Evolutionary conservation across 2,888 invertebrate species (phyloP).

Genomic region (Oscheius sp.): DNA sequence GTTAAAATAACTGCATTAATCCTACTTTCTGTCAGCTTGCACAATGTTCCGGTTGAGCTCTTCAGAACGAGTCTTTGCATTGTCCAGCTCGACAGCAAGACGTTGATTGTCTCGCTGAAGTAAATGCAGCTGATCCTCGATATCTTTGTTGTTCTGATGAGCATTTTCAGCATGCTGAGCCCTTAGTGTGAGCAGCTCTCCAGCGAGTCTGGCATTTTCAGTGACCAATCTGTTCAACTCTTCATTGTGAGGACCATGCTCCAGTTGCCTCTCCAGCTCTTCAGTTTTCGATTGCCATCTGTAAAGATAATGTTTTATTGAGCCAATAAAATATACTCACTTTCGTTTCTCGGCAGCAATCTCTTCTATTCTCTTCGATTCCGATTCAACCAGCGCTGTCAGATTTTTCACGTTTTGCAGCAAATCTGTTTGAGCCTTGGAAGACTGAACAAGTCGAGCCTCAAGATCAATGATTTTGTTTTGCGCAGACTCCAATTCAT

Average conservation of each 20-base stretch:
- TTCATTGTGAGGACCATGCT: constrained; percentile 2
- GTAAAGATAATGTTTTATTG: not conserved
- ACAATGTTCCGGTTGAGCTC: constrained; percentile 30
- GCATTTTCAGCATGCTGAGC: constrained; percentile 38
- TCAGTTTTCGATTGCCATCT: constrained; percentile 32
- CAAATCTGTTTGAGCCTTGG: constrained; percentile 36
- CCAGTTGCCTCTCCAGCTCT: constrained; percentile 17
- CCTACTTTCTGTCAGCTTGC: constrained; percentile 29
- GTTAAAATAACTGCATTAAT: not conserved
- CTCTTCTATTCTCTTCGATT: constrained; percentile 50
- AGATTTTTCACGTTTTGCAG: constrained; percentile 38
- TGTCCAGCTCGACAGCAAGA: constrained; percentile 8
- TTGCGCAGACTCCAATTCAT: constrained; percentile 29
- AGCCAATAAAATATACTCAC: not conserved
- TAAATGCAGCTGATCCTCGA: constrained; percentile 45
- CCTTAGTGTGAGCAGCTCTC: constrained; percentile 58
- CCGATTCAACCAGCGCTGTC: constrained; percentile 45
- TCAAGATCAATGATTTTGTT: constrained; percentile 33
- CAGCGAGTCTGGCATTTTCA: constrained; percentile 64
- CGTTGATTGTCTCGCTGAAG: constrained; percentile 28
- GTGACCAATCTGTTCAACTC: constrained; percentile 41
- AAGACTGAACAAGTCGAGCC: constrained; percentile 23
- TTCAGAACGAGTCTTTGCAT: constrained; percentile 14
- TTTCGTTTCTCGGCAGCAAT: constrained; percentile 42
- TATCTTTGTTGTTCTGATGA: constrained; percentile 39